Evolutionary conservation across 2,113 vertebrate genomes (phyloP), one percentile per base, ranked within the genome.

Genomic region (Apus apus): DNA sequence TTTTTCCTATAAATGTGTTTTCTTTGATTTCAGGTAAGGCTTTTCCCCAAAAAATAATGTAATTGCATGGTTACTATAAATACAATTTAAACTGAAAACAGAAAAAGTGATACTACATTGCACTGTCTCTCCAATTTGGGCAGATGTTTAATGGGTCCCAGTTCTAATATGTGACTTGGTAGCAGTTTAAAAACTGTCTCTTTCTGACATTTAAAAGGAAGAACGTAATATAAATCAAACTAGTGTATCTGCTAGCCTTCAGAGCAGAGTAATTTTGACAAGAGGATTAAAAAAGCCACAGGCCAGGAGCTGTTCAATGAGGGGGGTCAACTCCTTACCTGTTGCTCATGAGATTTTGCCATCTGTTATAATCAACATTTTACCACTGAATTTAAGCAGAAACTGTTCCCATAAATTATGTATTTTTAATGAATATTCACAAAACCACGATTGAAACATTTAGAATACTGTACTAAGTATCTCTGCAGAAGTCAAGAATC

Each of bases 1-100:
- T 96, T 96, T 97, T 97, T 97, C 94, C 96, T 96, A 75, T 84
- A 91, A 94, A 92, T 93, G 82, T 92, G 89, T 94, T 96, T 90
- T 87, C 94, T 95, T 97, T 90, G 45, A 80, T 95, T 97, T 86
- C 93, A 97, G 82, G 68, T 94, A 94, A 96, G 61, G 48, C 64
- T 89, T 96, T 57, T 6, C 17, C 82, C 45, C 4, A 3, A 27
- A 51, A 85, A 78, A 60, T 29, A 91, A 83, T 29, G 2, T 89
- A 73, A 93, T 54, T 96, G 89, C 85, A 93, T 95, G 97, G 68
- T 96, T 92, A 81, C 83, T 90, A 87, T 80, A 89, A 97, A 94
- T 86, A 82, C 74, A 94, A 77, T 66, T 90, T 79, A 70, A 94
- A 62, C 76, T 82, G 67, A 71, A 76, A 18, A 90, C 90, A 73